A percentile compares a stretch with the other conserved stretches of the same genome.
These are phyloP conservation scores for Amphiduros pacificus DNA, from an alignment of 2,888 invertebrate genomes.

Conservation along the genomic window DNA sequence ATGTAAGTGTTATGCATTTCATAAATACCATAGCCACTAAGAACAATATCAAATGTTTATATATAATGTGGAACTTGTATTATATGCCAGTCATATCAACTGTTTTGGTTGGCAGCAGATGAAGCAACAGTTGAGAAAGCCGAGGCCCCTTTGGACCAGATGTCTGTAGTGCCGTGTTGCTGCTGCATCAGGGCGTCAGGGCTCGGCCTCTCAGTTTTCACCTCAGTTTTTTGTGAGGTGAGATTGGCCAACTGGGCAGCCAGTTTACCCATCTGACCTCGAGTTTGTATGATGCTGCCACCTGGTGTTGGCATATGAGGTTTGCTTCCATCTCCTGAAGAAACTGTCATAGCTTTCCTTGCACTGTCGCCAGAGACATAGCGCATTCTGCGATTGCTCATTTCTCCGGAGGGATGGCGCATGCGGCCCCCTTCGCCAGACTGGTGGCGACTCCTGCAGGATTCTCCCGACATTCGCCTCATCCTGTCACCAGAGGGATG, in stretches of 20 bases:
- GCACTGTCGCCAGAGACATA: too few species aligned
- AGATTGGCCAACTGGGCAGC: not conserved
- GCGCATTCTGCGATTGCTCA: too few species aligned
- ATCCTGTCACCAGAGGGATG: too few species aligned
- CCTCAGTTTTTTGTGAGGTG: not conserved
- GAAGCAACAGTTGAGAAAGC: slow-evolving; percentile 14
- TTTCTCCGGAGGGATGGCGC: too few species aligned
- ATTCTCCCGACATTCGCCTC: not conserved
- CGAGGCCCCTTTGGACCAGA: slow-evolving; percentile 15
- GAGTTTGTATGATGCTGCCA: too few species aligned
- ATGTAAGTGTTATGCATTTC: too few species aligned
- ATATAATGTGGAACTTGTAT: too few species aligned
- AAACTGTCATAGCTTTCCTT: not conserved
- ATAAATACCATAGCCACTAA: too few species aligned
- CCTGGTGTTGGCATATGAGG: not conserved
- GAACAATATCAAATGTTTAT: too few species aligned
- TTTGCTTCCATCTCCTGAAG: not conserved
- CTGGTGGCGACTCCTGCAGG: not conserved
- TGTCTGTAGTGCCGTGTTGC: not conserved
- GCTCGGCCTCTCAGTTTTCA: not conserved
- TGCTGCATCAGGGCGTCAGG: not conserved
- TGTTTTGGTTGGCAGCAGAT: too few species aligned
- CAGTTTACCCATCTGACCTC: not conserved
- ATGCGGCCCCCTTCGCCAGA: not conserved
- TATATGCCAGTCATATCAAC: too few species aligned